Evolutionary conservation across 2,888 invertebrate genomes (phyloP).

Genomic region (Eupeodes latifasciatus): DNA sequence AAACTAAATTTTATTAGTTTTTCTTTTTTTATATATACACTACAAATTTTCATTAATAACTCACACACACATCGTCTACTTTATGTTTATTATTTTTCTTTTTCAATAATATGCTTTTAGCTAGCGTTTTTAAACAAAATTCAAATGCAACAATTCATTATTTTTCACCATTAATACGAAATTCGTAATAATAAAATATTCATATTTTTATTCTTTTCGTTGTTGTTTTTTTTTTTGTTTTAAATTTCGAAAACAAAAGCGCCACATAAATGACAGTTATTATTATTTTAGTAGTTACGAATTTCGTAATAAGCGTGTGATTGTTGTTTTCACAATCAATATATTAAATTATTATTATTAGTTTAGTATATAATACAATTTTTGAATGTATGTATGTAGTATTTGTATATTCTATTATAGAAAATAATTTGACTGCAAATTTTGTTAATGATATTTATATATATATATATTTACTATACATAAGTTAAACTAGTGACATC

Average conservation of each 20-base stretch:
- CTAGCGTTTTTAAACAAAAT: conserved; percentile 23
- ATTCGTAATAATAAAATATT: too few species aligned
- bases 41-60: conserved; percentile 58
- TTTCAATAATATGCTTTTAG: conserved; percentile 21
- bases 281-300: too few species aligned
- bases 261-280: too few species aligned
- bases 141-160: conserved; percentile 39
- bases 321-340: conserved; percentile 39
- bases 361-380: conserved; percentile 23
- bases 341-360: conserved; percentile 6
- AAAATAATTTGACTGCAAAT: conserved; percentile 65
- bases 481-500: conserved; percentile 54
- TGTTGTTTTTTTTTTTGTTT: too few species aligned
- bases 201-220: too few species aligned
- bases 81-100: conserved; percentile 30
- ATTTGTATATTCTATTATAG: conserved; percentile 21
- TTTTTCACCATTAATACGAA: too few species aligned
- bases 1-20: conserved; percentile 56
- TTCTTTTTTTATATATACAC: conserved; percentile 62
- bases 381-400: conserved; percentile 37
- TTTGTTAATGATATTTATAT: conserved; percentile 58
- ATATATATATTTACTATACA: conserved; percentile 1
- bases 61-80: conserved; percentile 56
- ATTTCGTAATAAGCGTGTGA: too few species aligned
- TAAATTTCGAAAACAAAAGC: too few species aligned